A percentile compares a stretch with the other conserved stretches of the same genome.
These are phyloP conservation scores for Sterrhoptilus dennistouni DNA, from an alignment of 2,113 vertebrate genomes.

Conservation along the genomic window DNA sequence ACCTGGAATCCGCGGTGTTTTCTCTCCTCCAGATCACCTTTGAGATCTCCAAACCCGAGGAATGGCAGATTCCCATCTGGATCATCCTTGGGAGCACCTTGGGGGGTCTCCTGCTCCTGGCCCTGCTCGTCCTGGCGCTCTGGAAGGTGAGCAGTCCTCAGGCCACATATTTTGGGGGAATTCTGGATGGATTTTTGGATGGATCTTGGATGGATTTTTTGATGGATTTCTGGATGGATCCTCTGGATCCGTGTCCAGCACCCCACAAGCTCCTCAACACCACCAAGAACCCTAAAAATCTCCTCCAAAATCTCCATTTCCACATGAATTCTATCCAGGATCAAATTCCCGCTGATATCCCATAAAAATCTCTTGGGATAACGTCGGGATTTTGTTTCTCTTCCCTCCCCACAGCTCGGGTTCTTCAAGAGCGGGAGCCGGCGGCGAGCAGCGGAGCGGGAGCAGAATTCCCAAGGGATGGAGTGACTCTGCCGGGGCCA, in stretches of 20 bases:
- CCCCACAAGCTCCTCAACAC: rapidly evolving
- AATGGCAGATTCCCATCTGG: slow-evolving; percentile 84
- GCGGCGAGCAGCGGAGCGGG: slow-evolving; percentile 65
- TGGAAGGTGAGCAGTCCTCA: slow-evolving; percentile 84
- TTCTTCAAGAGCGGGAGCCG: slow-evolving; percentile 87
- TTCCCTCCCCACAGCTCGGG: slow-evolving; percentile 80
- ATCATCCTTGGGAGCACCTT: slow-evolving; percentile 90
- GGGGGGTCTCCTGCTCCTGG: slow-evolving; percentile 89
- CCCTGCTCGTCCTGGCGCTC: slow-evolving; percentile 84
- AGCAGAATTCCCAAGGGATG: slow-evolving; percentile 71
- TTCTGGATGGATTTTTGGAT: rapidly evolving
- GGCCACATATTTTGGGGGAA: rapidly evolving
- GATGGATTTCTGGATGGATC: neutral
- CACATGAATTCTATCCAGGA: rapidly evolving
- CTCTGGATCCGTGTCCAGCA: rapidly evolving
- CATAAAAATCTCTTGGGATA: rapidly evolving
- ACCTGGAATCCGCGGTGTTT: rapidly evolving
- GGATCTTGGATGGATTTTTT: too few relatives aligned
- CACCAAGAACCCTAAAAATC: rapidly evolving
- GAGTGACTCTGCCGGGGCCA: slow-evolving; percentile 62
- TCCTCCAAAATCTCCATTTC: neutral
- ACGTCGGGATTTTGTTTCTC: neutral
- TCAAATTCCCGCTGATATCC: neutral
- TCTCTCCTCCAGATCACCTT: slow-evolving; percentile 77
- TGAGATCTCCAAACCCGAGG: slow-evolving; percentile 86